A percentile compares a stretch with the other conserved stretches of the same genome.
Evolutionary conservation across 2,113 vertebrate species (phyloP).

Genomic region (Ochotona curzoniae): DNA sequence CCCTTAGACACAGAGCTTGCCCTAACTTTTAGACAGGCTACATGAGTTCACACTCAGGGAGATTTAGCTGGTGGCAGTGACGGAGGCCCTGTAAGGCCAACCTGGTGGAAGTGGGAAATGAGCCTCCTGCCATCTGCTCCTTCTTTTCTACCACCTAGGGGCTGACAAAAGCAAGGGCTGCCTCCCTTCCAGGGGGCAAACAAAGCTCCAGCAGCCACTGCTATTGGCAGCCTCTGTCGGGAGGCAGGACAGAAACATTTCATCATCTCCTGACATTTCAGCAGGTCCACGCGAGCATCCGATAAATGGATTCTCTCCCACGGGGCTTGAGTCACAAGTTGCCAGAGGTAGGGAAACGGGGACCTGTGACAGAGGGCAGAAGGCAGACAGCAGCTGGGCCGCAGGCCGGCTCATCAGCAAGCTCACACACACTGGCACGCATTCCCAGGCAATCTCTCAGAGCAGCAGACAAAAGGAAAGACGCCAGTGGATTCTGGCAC

Average conservation of each 20-base stretch:
- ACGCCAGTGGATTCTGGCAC: conserved; percentile 21
- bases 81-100: neutral
- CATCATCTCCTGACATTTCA: neutral
- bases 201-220: neutral
- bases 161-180: neutral
- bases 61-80: neutral
- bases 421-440: neutral
- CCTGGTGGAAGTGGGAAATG: neutral
- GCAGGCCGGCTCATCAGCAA: conserved; percentile 33
- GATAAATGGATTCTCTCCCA: conserved; percentile 45
- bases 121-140: neutral
- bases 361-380: neutral
- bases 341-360: neutral
- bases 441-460: conserved; percentile 21
- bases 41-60: neutral
- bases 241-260: neutral
- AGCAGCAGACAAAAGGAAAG: conserved; percentile 25
- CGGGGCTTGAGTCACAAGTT: neutral
- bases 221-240: neutral
- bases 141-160: neutral
- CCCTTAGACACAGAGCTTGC: neutral
- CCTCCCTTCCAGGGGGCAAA: neutral
- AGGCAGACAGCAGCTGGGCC: conserved; percentile 13
- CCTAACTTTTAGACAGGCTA: neutral
- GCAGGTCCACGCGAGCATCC: neutral